These are phyloP conservation scores for Holotrichia oblita DNA, from an alignment of 1,140 invertebrate species.

Conservation along the genomic window DNA sequence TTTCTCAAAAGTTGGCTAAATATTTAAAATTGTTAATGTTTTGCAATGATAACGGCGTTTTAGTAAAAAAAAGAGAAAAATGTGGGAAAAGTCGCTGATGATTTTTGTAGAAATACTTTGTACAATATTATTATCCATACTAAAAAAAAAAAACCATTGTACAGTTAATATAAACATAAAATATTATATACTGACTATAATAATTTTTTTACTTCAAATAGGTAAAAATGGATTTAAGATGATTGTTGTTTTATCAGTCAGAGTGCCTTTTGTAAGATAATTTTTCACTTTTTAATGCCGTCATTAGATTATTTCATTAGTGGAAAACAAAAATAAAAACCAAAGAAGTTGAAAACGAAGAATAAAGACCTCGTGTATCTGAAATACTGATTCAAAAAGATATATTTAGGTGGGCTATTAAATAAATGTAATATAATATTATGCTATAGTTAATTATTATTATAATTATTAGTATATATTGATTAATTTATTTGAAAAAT, in stretches of 20 bases:
- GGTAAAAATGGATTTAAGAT: slow-evolving; percentile 7
- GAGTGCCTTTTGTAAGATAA: slow-evolving; percentile 40
- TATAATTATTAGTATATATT: neutral
- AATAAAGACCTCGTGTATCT: neutral
- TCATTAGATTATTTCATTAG: slow-evolving; percentile 29
- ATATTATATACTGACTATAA: slow-evolving; percentile 26
- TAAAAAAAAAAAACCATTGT: neutral
- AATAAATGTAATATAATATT: neutral
- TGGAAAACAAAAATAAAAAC: neutral
- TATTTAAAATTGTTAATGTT: too few species aligned
- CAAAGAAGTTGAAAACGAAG: too few species aligned
- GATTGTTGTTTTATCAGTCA: slow-evolving; percentile 37
- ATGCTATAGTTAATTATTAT: neutral
- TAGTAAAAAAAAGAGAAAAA: too few species aligned
- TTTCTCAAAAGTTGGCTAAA: neutral
- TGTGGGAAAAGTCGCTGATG: neutral
- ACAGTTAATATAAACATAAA: slow-evolving; percentile 6
- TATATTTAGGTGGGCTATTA: neutral
- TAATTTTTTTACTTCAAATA: neutral
- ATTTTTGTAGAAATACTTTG: too few species aligned
- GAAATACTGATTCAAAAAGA: neutral
- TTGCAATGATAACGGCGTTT: too few species aligned
- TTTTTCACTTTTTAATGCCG: slow-evolving; percentile 40
- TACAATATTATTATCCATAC: neutral
- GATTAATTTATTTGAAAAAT: neutral